phyloP scores from a whole-genome alignment of 2,888 invertebrate genomes.

The Athrips mouffetella region DNA sequence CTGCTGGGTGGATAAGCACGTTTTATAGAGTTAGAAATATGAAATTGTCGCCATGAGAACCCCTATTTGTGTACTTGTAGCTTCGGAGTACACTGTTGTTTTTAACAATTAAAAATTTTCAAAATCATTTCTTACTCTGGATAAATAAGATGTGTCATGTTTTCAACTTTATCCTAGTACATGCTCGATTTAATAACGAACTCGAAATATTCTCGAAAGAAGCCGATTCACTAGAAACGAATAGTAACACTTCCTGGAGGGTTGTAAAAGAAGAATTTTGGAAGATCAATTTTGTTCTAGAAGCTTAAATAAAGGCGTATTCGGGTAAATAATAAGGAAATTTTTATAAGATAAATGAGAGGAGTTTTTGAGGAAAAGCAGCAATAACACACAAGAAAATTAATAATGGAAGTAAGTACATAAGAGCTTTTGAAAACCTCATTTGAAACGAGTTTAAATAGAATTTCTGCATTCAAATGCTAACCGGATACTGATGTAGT shows the following conservation, averaged over 20 bases:
- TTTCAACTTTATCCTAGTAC: too few relatives aligned
- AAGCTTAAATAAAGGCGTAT: slow-evolving; percentile 17
- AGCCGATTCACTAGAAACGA: not conserved
- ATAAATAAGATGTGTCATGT: too few relatives aligned
- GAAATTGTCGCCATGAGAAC: too few relatives aligned
- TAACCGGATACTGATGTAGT: too few relatives aligned
- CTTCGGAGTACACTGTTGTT: too few relatives aligned
- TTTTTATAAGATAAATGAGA: slow-evolving; percentile 4
- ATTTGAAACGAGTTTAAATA: too few relatives aligned
- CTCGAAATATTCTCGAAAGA: not conserved
- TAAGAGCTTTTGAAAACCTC: not conserved
- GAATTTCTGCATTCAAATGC: too few relatives aligned
- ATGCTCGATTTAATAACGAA: too few relatives aligned
- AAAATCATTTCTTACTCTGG: too few relatives aligned
- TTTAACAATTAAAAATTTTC: not conserved
- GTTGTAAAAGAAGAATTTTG: slow-evolving; percentile 18
- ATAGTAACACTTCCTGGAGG: slow-evolving; percentile 6
- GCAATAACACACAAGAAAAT: slow-evolving; percentile 4
- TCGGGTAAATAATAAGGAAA: slow-evolving; percentile 13
- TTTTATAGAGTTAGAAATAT: too few relatives aligned
- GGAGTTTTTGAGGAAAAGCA: not conserved
- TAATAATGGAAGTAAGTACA: not conserved
- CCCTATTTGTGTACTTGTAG: too few relatives aligned
- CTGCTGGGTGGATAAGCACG: too few relatives aligned
- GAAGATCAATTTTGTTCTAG: slow-evolving; percentile 20